Evolutionary conservation across 2,888 invertebrate genomes (phyloP).

Genomic region (Drosophila lutescens): DNA sequence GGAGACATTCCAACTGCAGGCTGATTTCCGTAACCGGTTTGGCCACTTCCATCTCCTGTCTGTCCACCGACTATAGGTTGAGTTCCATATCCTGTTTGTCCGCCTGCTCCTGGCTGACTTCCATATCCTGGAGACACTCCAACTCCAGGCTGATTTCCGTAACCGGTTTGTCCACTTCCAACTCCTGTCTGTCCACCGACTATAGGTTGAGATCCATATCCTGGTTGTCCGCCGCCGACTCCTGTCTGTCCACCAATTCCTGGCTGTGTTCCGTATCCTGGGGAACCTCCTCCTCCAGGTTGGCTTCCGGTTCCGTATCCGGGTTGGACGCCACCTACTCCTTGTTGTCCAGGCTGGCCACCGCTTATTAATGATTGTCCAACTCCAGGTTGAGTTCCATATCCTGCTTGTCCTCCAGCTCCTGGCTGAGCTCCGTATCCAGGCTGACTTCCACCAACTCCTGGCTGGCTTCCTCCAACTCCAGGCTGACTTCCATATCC

Average conservation of each 20-base stretch:
- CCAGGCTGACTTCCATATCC: neutral
- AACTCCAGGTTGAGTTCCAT: neutral
- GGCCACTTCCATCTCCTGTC: too few relatives aligned
- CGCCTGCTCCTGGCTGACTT: conserved; percentile 28
- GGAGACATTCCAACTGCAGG: too few relatives aligned
- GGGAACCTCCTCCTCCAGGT: conserved; percentile 8
- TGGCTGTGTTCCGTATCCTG: conserved; percentile 7
- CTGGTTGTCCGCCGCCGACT: conserved; percentile 19
- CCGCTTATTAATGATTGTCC: conserved; percentile 19
- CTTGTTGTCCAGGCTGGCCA: conserved; percentile 6
- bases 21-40: too few relatives aligned
- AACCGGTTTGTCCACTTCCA: conserved; percentile 1
- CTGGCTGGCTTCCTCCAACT: conserved; percentile 20
- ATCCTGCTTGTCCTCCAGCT: conserved; percentile 9
- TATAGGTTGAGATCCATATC: conserved; percentile 4
- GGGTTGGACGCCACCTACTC: conserved; percentile 4
- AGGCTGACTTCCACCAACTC: neutral
- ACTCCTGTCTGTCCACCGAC: neutral
- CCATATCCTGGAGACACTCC: conserved; percentile 18
- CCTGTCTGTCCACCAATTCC: conserved; percentile 23
- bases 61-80: neutral
- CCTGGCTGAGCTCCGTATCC: conserved; percentile 25
- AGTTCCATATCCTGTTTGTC: conserved; percentile 1
- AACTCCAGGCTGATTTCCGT: conserved; percentile 26
- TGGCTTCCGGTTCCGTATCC: conserved; percentile 13